A percentile compares a stretch with the other conserved stretches of the same genome.
Evolutionary conservation across 2,797 vertebrate species (phyloP).

Genomic region (Acomys russatus): DNA sequence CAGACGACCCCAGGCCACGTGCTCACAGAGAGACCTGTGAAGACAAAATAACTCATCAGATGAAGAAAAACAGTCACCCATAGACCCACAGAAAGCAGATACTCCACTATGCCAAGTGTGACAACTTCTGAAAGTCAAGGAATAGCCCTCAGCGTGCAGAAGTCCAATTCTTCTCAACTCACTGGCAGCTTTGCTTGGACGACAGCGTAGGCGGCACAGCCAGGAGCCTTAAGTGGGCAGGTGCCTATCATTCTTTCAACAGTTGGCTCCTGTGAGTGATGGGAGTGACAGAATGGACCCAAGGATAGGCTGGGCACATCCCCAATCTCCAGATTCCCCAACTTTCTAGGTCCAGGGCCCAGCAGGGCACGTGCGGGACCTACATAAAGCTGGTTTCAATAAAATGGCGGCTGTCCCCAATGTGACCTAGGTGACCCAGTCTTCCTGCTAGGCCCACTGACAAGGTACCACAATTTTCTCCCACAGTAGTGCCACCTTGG

Average conservation of each 20-base stretch:
- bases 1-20: neutral
- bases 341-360: rapidly evolving
- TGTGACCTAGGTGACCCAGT: too few relatives aligned
- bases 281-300: neutral
- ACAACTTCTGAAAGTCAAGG: neutral
- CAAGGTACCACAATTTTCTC: too few relatives aligned
- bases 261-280: neutral
- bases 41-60: neutral
- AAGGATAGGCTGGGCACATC: neutral
- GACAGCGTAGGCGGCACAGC: neutral
- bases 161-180: neutral
- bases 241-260: too few relatives aligned
- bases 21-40: neutral
- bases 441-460: neutral
- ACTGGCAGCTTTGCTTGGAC: neutral
- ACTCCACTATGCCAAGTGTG: neutral
- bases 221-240: neutral
- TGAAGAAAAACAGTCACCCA: neutral
- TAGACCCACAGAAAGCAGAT: neutral
- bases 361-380: neutral
- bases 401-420: neutral
- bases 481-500: neutral
- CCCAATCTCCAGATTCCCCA: neutral
- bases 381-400: neutral
- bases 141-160: neutral